Percentiles rank a stretch among this genome's conserved stretches.
Evolutionary conservation across 2,797 vertebrate genomes (phyloP).

Genomic region (Melanotaenia nigrans): DNA sequence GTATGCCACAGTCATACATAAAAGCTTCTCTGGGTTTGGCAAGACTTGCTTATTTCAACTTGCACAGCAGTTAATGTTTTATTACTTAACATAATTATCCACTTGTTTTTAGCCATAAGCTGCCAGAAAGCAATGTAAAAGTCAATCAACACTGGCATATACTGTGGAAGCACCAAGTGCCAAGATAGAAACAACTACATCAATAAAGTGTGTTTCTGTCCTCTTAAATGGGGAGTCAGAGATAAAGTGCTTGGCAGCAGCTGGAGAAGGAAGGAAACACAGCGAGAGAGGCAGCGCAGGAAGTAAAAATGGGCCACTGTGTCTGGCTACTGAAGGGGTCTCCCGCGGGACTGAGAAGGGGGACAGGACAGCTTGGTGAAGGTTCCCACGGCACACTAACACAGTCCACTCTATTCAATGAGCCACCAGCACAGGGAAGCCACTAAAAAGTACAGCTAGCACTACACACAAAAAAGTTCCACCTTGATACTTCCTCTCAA

Average conservation of each 20-base stretch:
- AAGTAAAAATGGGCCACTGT: slow-evolving; percentile 77
- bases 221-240: slow-evolving; percentile 30
- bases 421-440: slow-evolving; percentile 62
- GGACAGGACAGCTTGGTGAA: slow-evolving; percentile 58
- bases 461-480: background rate
- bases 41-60: slow-evolving; percentile 33
- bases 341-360: slow-evolving; percentile 63
- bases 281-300: slow-evolving; percentile 32
- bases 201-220: slow-evolving; percentile 30
- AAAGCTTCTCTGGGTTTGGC: slow-evolving; percentile 40
- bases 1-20: background rate
- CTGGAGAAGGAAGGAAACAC: slow-evolving; percentile 48
- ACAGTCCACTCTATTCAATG: slow-evolving; percentile 60
- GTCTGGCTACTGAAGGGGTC: slow-evolving; percentile 71
- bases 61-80: slow-evolving; percentile 26
- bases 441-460: background rate
- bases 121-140: slow-evolving; percentile 18
- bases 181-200: slow-evolving; percentile 42
- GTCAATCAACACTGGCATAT: slow-evolving; percentile 27
- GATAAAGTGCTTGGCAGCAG: slow-evolving; percentile 63
- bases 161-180: slow-evolving; percentile 24
- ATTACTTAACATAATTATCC: slow-evolving; percentile 17
- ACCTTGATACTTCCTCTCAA: background rate
- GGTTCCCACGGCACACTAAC: slow-evolving; percentile 66
- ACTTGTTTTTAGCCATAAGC: slow-evolving; percentile 26